A percentile compares a stretch with the other conserved stretches of the same genome.
Evolutionary conservation across 2,888 invertebrate species (phyloP).

Genomic region (Lasius fuliginosus): DNA sequence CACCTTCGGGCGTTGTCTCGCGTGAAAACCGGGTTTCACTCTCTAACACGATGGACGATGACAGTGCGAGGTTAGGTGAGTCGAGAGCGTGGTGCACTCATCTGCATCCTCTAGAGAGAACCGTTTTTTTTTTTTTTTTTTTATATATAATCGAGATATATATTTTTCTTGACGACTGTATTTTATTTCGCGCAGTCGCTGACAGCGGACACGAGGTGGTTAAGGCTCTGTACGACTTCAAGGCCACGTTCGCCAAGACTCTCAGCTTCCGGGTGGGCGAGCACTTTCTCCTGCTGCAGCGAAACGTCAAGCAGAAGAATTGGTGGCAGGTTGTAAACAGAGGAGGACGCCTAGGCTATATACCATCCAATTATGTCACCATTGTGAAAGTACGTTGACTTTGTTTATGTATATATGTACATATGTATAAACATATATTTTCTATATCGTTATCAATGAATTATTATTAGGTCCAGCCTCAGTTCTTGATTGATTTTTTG

Average conservation of each 20-base stretch:
- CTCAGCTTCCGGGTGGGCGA: constrained; percentile 93
- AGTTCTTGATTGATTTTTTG: constrained; percentile 91
- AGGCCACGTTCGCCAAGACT: constrained; percentile 94
- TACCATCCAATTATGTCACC: constrained; percentile 95
- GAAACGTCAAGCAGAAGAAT: constrained; percentile 92
- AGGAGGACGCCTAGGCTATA: constrained; percentile 94
- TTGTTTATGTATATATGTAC: not conserved
- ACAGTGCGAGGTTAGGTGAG: constrained; percentile 84
- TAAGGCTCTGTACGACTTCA: constrained; percentile 94
- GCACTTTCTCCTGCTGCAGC: constrained; percentile 93
- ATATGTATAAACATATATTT: not conserved
- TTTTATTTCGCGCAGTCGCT: constrained; percentile 78
- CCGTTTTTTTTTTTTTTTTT: not conserved
- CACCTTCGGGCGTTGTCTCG: constrained; percentile 79
- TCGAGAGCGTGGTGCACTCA: constrained; percentile 53
- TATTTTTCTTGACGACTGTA: not conserved
- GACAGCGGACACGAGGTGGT: constrained; percentile 92
- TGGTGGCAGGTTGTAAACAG: constrained; percentile 96
- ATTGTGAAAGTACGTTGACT: constrained; percentile 90
- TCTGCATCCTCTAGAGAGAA: not conserved
- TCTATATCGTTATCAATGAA: constrained; percentile 19
- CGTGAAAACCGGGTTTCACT: constrained; percentile 63
- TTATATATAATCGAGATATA: not conserved
- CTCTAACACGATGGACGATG: constrained; percentile 80
- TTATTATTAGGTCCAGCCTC: constrained; percentile 89